phyloP scores from a whole-genome alignment of 1,140 invertebrate genomes.

The Drosophila kepulauana region DNA sequence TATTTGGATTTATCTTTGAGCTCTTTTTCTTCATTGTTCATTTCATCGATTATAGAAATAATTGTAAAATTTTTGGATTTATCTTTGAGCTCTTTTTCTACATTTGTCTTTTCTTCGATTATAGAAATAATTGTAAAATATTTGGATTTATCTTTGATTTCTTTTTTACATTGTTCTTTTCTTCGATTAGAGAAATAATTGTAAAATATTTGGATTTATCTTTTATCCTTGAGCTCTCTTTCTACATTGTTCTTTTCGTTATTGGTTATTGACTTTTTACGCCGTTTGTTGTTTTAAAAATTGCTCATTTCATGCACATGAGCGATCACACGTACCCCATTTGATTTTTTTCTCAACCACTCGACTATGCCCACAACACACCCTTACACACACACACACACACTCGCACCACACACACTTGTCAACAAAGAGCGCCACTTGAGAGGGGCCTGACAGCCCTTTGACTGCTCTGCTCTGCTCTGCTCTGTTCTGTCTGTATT shows the following conservation, averaged over 20 bases:
- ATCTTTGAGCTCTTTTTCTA: too few relatives aligned
- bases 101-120: too few relatives aligned
- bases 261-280: slow-evolving; percentile 64
- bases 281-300: slow-evolving; percentile 62
- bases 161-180: too few relatives aligned
- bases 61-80: too few relatives aligned
- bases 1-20: too few relatives aligned
- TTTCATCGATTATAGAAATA: too few relatives aligned
- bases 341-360: slow-evolving; percentile 32
- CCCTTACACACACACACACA: slow-evolving; percentile 3
- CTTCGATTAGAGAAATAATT: too few relatives aligned
- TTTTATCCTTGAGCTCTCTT: background rate
- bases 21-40: too few relatives aligned
- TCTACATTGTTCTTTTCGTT: slow-evolving; percentile 13
- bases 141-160: too few relatives aligned
- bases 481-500: slow-evolving; percentile 15
- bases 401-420: slow-evolving; percentile 19
- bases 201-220: too few relatives aligned
- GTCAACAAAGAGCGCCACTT: slow-evolving; percentile 39
- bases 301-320: slow-evolving; percentile 71
- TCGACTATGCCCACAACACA: slow-evolving; percentile 26
- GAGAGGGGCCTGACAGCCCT: slow-evolving; percentile 27
- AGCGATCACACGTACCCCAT: slow-evolving; percentile 60
- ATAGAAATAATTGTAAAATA: too few relatives aligned
- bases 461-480: slow-evolving; percentile 26